Evolutionary conservation across 2,888 invertebrate genomes (phyloP).

Genomic region (Elysia crispata): DNA sequence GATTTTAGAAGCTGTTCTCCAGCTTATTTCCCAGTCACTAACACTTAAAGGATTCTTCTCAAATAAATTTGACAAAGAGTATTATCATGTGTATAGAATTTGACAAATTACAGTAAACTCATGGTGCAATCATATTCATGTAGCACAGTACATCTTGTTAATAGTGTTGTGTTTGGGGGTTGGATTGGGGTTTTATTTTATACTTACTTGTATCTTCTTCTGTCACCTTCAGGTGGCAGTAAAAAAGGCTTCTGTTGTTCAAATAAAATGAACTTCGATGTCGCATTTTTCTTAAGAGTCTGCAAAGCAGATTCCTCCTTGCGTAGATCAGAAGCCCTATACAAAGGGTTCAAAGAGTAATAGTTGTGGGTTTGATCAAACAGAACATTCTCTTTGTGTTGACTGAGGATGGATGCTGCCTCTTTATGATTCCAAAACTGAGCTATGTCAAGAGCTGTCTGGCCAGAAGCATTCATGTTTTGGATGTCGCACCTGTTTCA

Average conservation of each 20-base stretch:
- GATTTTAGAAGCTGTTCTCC: too few species aligned
- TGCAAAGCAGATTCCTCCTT: constrained; percentile 72
- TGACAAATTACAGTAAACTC: too few species aligned
- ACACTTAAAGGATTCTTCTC: too few species aligned
- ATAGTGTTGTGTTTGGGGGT: too few species aligned
- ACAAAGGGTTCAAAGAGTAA: constrained; percentile 70
- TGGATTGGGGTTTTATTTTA: not conserved
- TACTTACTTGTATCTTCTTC: constrained; percentile 56
- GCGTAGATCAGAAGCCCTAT: constrained; percentile 71
- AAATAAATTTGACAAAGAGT: too few species aligned
- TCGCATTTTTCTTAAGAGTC: constrained; percentile 56
- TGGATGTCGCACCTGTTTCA: constrained; percentile 67
- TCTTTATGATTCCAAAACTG: constrained; percentile 74
- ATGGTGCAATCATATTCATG: too few species aligned
- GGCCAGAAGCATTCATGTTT: constrained; percentile 72
- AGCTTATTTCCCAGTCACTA: too few species aligned
- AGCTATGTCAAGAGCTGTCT: constrained; percentile 75
- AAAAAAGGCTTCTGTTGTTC: constrained; percentile 65
- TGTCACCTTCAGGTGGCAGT: constrained; percentile 45
- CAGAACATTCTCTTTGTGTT: constrained; percentile 52
- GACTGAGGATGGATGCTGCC: constrained; percentile 59
- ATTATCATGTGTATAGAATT: too few species aligned
- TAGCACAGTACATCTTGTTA: too few species aligned
- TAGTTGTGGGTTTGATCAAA: constrained; percentile 67
- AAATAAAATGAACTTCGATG: constrained; percentile 71